Evolutionary conservation across 1,140 invertebrate species (phyloP).

Genomic region (Drosophila orena): DNA sequence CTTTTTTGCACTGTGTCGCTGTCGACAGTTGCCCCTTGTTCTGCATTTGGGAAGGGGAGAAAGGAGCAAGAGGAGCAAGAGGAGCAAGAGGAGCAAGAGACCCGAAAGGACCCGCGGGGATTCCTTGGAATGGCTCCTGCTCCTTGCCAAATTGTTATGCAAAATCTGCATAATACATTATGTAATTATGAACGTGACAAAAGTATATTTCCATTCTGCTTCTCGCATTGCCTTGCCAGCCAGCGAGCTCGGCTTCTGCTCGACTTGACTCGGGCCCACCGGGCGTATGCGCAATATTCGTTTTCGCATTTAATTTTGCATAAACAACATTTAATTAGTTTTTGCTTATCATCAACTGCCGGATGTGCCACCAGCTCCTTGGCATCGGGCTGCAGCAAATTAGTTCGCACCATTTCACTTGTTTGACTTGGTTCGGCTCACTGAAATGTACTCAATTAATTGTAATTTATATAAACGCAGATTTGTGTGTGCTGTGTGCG

Average conservation of each 20-base stretch:
- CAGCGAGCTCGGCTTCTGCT: too few relatives aligned
- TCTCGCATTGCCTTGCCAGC: neutral
- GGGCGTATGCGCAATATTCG: slow-evolving; percentile 60
- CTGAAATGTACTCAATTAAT: slow-evolving; percentile 69
- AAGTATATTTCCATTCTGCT: slow-evolving; percentile 37
- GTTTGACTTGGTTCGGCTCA: slow-evolving; percentile 39
- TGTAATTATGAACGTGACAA: slow-evolving; percentile 81
- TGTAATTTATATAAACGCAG: slow-evolving; percentile 66
- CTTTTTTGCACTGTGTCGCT: slow-evolving; percentile 48
- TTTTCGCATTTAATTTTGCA: slow-evolving; percentile 54
- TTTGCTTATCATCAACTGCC: slow-evolving; percentile 29
- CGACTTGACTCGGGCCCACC: slow-evolving; percentile 10
- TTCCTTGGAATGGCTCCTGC: slow-evolving; percentile 10
- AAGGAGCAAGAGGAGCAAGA: neutral
- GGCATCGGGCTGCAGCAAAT: slow-evolving; percentile 42
- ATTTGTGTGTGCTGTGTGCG: slow-evolving; percentile 1
- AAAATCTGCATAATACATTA: slow-evolving; percentile 82
- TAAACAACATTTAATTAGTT: slow-evolving; percentile 66
- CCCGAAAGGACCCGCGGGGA: neutral
- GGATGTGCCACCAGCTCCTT: slow-evolving; percentile 28
- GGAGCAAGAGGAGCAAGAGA: too few relatives aligned
- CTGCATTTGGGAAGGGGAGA: neutral
- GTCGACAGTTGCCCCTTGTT: slow-evolving; percentile 27
- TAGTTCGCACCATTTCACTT: slow-evolving; percentile 72
- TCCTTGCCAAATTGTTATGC: slow-evolving; percentile 71